Evolutionary conservation across 2,888 invertebrate genomes (phyloP).

Genomic region (Liopterus haemorrhoidalis): DNA sequence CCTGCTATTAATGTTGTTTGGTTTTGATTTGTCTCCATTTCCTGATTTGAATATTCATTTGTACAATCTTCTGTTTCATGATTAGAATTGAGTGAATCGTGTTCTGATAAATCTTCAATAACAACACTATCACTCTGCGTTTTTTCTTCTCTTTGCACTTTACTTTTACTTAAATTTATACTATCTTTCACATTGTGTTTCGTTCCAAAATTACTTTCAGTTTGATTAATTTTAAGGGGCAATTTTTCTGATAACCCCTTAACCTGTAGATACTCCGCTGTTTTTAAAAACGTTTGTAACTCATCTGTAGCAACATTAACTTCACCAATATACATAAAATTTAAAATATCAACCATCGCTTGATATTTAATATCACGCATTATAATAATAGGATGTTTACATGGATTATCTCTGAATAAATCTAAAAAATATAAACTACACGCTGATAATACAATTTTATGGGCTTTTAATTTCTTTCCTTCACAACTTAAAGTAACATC

Average conservation of each 20-base stretch:
- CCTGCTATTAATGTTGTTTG: no score
- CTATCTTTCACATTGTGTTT: no score
- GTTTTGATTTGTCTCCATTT: no score
- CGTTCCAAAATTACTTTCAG: no score
- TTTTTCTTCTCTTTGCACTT: no score
- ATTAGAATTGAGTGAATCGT: no score
- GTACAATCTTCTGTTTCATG: no score
- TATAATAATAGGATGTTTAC: slow-evolving; percentile 67
- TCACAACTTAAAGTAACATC: slow-evolving; percentile 84
- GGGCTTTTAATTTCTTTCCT: slow-evolving; percentile 75
- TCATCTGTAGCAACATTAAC: slow-evolving; percentile 64
- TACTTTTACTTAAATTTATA: no score
- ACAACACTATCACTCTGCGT: background rate
- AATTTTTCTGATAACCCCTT: no score
- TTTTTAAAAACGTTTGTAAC: slow-evolving; percentile 58
- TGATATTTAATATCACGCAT: slow-evolving; percentile 61
- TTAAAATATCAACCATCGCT: slow-evolving; percentile 60
- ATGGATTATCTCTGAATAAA: slow-evolving; percentile 59
- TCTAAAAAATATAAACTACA: slow-evolving; percentile 70
- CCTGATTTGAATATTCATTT: no score
- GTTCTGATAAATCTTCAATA: no score
- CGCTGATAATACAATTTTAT: slow-evolving; percentile 77
- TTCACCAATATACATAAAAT: slow-evolving; percentile 68
- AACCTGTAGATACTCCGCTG: slow-evolving; percentile 61
- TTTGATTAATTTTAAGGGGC: no score